Base-by-base conservation (phyloP, 2,113 vertebrate genomes). In the Zosterops japonicus region DNA sequence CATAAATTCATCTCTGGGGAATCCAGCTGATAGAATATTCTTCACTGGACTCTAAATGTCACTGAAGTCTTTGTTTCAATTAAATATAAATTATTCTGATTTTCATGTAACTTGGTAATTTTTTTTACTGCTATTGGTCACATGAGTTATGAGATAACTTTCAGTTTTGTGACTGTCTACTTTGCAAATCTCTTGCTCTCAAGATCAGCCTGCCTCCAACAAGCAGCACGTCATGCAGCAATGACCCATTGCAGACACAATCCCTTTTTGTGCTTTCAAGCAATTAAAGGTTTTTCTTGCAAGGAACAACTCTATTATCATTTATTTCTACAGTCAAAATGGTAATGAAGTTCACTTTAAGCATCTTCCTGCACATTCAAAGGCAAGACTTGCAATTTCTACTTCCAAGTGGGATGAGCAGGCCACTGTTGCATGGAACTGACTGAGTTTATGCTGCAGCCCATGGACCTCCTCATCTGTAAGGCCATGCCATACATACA, bases 401-500 rank as follows among this genome's bases (percentile, higher is more conserved):
- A 5, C 4, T 16, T 21, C 8, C 35, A 19, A 42, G 27, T 16
- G 14, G 59, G 59, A 25, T 12, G 14, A 49, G 41, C 20, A 25
- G 24, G 24, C 21, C 31, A 6, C 8, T 52, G 8, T 23, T 41
- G n/a, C 4, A 14, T 10, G 12, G 14, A 41, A 21, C 14, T 53
- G n/a, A 6, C 14, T 19, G 20, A 19, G 4, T 63, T 55, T 23
- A 17, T 20, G 8, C 7, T 55, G 20, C 1, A 1, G 42, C 21
- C 16, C 18, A 50, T 14, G 11, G 24, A 31, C 31, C 35, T 59
- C 17, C 24, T 9, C 20, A 15, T 74, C 36, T 25, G 4, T 22
- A 27, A 17, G 46, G 25, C 35, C 1, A 0, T 61, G 20, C 29
- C 4, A 7, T 31, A 35, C 5, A 14, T 22, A 49, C 21, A 21